Percentiles rank a stretch among this genome's conserved stretches.
These are phyloP conservation scores for Bufotes viridis DNA, from an alignment of 2,797 vertebrate genomes.

Conservation along the genomic window DNA sequence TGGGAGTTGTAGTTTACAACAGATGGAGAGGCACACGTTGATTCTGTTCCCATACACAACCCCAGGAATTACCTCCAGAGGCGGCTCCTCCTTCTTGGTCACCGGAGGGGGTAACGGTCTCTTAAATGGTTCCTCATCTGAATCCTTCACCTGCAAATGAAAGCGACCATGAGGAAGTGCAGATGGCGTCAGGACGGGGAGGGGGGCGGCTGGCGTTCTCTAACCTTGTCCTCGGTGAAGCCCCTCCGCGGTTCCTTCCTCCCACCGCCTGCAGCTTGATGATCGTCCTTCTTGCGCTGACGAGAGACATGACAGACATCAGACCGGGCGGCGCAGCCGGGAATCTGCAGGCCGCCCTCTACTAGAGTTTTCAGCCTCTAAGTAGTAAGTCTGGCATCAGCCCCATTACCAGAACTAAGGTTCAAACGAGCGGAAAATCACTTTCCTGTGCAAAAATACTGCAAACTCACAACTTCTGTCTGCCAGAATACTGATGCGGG, in stretches of 20 bases:
- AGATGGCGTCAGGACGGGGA: neutral
- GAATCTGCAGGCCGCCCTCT: too few species aligned
- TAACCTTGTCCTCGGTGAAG: conserved; percentile 49
- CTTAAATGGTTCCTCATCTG: conserved; percentile 91
- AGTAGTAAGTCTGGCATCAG: too few species aligned
- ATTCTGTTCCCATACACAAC: too few species aligned
- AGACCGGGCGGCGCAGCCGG: too few species aligned
- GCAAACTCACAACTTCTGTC: too few species aligned
- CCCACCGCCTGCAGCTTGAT: neutral
- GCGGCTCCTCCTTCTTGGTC: conserved; percentile 87
- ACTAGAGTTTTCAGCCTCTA: too few species aligned
- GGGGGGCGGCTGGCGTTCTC: neutral
- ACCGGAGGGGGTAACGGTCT: conserved; percentile 89
- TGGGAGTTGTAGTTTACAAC: too few species aligned
- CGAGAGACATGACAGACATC: neutral
- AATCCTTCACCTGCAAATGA: conserved; percentile 63
- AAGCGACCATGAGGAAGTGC: neutral
- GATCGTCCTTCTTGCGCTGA: conserved; percentile 23
- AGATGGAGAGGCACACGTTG: too few species aligned
- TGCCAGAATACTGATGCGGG: too few species aligned
- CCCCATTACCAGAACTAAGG: too few species aligned
- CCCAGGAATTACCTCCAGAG: conserved; percentile 79
- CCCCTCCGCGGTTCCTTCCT: conserved; percentile 21
- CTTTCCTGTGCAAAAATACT: too few species aligned
- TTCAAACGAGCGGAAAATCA: too few species aligned